Conservation (phyloP, 2,797 vertebrate species). For the Columba guinea region DNA sequence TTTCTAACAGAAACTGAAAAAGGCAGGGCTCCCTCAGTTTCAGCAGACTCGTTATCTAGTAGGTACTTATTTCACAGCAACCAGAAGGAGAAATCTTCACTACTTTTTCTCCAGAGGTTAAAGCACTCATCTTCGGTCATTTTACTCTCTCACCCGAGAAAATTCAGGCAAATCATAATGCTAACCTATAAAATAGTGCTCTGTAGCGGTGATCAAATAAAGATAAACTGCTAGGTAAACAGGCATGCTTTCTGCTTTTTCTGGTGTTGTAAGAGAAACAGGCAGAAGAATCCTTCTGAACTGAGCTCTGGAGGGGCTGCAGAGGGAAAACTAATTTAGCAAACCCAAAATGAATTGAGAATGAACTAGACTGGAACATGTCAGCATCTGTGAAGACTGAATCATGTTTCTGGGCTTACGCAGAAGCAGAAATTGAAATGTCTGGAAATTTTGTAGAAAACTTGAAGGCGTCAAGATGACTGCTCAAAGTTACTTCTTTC, state of each 20-base stretch:
- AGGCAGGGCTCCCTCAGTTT: not conserved
- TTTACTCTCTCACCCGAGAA: not conserved
- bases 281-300: not conserved
- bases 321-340: slow-evolving; percentile 20
- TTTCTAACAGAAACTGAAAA: not conserved
- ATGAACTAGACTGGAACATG: slow-evolving; percentile 13
- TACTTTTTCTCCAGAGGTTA: not conserved
- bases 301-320: not conserved
- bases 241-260: not conserved
- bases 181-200: not conserved
- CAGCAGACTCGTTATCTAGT: not conserved
- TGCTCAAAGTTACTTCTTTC: not conserved
- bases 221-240: not conserved
- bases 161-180: not conserved
- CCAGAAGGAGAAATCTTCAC: not conserved
- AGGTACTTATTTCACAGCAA: not conserved
- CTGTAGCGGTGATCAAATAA: not conserved
- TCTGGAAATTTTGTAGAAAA: not conserved
- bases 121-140: not conserved
- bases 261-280: not conserved
- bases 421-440: slow-evolving; percentile 13
- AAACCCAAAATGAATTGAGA: slow-evolving; percentile 10
- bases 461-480: not conserved
- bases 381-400: slow-evolving; percentile 34
- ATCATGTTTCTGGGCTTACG: slow-evolving; percentile 10